Conservation (phyloP, 2,113 vertebrate species). For the Ammodytes marinus region DNA sequence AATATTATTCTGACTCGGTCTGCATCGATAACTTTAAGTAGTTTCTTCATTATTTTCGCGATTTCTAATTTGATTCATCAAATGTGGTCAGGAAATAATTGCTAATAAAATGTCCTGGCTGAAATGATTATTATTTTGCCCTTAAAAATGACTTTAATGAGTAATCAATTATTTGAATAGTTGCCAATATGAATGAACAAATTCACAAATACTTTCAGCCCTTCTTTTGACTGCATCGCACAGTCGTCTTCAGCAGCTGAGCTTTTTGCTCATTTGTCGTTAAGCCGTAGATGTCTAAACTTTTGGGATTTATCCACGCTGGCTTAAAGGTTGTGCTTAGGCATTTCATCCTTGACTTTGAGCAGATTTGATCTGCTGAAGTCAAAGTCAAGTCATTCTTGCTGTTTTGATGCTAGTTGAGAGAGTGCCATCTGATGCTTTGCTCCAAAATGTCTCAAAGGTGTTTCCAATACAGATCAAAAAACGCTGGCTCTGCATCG, state of each 20-base stretch:
- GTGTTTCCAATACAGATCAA: not conserved
- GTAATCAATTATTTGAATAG: not conserved
- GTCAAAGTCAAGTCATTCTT: not conserved
- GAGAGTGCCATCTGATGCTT: not conserved
- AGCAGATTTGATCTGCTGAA: not conserved
- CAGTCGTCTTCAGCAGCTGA: not conserved
- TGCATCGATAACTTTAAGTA: too few species aligned
- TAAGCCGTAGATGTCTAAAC: not conserved
- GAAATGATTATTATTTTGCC: not conserved
- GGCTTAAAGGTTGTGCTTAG: not conserved
- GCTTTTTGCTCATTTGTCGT: not conserved
- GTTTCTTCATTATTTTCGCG: too few species aligned
- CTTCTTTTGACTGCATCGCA: not conserved
- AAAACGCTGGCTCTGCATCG: not conserved
- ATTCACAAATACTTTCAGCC: not conserved
- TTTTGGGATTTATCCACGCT: not conserved
- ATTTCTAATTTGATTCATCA: too few species aligned
- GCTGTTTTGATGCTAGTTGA: not conserved
- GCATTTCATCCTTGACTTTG: not conserved
- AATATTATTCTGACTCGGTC: too few species aligned
- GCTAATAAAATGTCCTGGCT: too few species aligned
- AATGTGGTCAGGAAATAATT: too few species aligned
- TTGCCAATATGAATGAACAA: not conserved
- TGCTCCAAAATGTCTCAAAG: not conserved
- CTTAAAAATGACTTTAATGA: not conserved